Evolutionary conservation across 1,140 invertebrate genomes (phyloP), one percentile per base, ranked within the genome.

Genomic region (Pogonomyrmex barbatus): DNA sequence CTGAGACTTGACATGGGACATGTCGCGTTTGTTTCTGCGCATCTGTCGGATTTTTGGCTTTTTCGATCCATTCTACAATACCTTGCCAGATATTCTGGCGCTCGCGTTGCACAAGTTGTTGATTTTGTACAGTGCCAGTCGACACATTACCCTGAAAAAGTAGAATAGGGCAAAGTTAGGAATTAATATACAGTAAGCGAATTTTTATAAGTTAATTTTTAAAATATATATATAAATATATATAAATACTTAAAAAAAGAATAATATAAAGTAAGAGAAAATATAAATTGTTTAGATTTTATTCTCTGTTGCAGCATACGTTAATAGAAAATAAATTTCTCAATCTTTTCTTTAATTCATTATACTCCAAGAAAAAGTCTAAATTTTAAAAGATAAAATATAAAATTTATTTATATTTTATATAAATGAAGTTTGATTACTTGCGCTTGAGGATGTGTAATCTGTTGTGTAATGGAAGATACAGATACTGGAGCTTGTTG

Each of bases 41-140:
- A 91, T 97, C 97, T 4, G 95, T 95, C 8, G 96, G 95, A 91
- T 96, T 96, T 73, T 96, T 96, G 50, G 96, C 96, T 93, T 99
- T 99, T 91, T 99, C 98, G 88, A 98, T 97, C 98, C 98, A 99
- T 94, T 99, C 98, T 3, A 99, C 94, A 0, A 97, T 95, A 10
- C 98, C 98, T 89, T 96, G 96, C 98, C 98, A 98, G 92, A 99
- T 98, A 58, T 96, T 97, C 24, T 96, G 96, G 58, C 97, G 95
- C 87, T 97, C 97, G 58, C 96, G 92, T 33, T 76, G 91, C 62
- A 67, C 88, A 82, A 94, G 85, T 73, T 91, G 90, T 84, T 94
- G 94, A 52, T 86, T 91, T 50, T 88, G 73, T 42, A 92, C 91
- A 78, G 89, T 52, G n/a, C 88, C 90, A 85, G 83, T 88, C 36